These are phyloP conservation scores for Peromyscus polionotus DNA, from an alignment of 2,113 vertebrate species.

Conservation along the genomic window DNA sequence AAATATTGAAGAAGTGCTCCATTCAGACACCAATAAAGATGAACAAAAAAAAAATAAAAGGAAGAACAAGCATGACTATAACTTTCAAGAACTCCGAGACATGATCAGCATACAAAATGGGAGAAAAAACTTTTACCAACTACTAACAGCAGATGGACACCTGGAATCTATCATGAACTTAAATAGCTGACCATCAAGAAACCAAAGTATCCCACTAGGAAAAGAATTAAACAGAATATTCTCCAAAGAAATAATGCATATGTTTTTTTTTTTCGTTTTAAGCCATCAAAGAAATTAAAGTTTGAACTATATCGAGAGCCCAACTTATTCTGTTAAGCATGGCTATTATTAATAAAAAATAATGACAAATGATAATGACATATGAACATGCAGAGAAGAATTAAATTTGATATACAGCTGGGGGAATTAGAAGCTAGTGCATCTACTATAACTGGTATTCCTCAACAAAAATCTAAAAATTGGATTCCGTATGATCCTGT, in stretches of 20 bases:
- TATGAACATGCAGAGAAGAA: background rate
- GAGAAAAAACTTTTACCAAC: background rate
- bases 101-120: background rate
- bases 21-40: background rate
- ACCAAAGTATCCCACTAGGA: background rate
- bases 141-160: background rate
- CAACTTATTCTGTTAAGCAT: background rate
- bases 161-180: background rate
- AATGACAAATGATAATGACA: too few species aligned
- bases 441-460: too few species aligned
- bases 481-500: background rate
- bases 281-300: background rate
- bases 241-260: background rate
- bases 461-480: background rate
- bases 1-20: background rate
- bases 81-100: background rate
- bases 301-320: background rate
- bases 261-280: too few species aligned
- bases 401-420: background rate
- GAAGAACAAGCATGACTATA: background rate
- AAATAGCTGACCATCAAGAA: background rate
- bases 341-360: background rate
- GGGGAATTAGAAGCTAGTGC: background rate
- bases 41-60: too few species aligned
- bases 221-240: background rate